phyloP scores from a whole-genome alignment of 2,113 vertebrate genomes.

The Panthera leo region DNA sequence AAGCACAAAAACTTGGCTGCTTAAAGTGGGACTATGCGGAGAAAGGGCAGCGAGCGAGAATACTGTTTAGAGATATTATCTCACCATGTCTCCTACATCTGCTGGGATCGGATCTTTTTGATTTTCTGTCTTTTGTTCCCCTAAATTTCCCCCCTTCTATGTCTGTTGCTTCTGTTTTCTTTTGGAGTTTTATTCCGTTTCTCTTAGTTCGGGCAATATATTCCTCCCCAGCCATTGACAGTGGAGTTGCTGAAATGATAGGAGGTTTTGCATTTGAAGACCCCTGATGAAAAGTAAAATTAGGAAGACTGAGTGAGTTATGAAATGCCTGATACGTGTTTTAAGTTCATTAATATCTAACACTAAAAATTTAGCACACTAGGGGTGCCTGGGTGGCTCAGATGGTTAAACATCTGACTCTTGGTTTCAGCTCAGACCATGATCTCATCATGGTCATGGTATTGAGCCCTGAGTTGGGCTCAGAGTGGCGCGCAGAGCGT shows the following conservation, averaged over 20 bases:
- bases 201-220: background rate
- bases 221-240: background rate
- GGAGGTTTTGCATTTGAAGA: background rate
- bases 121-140: background rate
- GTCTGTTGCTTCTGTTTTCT: background rate
- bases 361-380: background rate
- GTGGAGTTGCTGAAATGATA: background rate
- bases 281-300: background rate
- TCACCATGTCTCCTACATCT: background rate
- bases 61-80: background rate
- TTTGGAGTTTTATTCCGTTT: background rate
- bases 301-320: background rate
- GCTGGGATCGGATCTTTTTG: background rate
- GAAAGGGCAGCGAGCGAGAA: background rate
- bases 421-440: too few relatives aligned
- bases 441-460: too few relatives aligned
- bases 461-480: too few relatives aligned
- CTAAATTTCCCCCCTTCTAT: background rate
- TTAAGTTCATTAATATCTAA: background rate
- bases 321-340: background rate
- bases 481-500: too few relatives aligned
- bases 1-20: background rate
- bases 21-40: background rate
- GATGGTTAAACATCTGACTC: too few relatives aligned
- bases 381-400: too few relatives aligned